A percentile compares a stretch with the other conserved stretches of the same genome.
Conservation (phyloP, 2,888 invertebrate genomes). For the Orthosia incerta region DNA sequence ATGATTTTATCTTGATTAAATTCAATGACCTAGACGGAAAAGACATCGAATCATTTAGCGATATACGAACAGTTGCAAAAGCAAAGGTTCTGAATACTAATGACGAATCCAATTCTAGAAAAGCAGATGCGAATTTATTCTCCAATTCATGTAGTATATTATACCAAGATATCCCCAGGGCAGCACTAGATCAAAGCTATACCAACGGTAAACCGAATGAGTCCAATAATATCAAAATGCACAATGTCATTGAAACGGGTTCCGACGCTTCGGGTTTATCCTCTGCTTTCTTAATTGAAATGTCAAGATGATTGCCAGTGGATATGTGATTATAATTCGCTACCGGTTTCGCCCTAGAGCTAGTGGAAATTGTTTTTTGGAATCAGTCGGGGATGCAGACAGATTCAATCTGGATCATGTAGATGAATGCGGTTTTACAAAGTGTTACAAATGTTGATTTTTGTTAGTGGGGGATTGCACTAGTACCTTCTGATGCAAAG, state of each 20-base stretch:
- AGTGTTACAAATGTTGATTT: constrained; percentile 6
- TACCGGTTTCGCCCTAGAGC: constrained; percentile 68
- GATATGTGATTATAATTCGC: constrained; percentile 73
- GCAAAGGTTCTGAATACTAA: neutral
- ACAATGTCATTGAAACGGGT: constrained; percentile 64
- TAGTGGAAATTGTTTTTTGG: constrained; percentile 59
- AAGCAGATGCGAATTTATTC: constrained; percentile 41
- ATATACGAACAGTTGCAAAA: constrained; percentile 7
- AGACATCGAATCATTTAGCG: neutral
- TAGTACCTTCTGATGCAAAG: neutral
- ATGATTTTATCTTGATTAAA: neutral
- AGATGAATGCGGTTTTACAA: constrained; percentile 4
- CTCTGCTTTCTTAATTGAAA: constrained; percentile 73
- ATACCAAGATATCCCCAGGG: constrained; percentile 56
- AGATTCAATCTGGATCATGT: constrained; percentile 47
- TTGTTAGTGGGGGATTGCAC: neutral
- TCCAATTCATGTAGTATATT: constrained; percentile 38
- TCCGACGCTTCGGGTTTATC: constrained; percentile 56
- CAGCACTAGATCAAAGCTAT: constrained; percentile 54
- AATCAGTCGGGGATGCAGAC: constrained; percentile 33
- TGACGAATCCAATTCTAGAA: constrained; percentile 24
- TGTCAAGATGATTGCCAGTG: constrained; percentile 71
- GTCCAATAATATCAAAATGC: constrained; percentile 61
- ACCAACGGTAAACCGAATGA: constrained; percentile 60
- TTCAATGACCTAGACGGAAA: neutral